Evolutionary conservation across 2,888 invertebrate species (phyloP).

Genomic region (Schrankia costaestrigalis): DNA sequence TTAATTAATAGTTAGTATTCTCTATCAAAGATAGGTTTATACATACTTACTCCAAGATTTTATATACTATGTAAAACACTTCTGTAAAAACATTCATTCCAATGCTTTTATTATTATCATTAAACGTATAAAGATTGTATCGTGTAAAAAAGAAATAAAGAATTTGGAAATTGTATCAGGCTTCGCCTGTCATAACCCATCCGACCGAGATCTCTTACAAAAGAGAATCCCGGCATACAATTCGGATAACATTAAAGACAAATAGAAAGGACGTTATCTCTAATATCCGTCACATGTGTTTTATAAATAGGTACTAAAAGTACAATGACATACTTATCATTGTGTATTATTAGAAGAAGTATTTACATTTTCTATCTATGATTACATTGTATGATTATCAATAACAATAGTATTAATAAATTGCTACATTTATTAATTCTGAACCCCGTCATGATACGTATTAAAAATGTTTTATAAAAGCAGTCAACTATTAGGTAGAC

Average conservation of each 20-base stretch:
- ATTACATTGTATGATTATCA: too few relatives aligned
- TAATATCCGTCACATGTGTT: constrained; percentile 1
- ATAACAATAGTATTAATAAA: too few relatives aligned
- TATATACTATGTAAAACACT: background rate
- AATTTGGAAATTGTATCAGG: constrained; percentile 5
- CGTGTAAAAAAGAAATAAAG: constrained; percentile 4
- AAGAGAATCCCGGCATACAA: background rate
- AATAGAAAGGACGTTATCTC: constrained; percentile 1
- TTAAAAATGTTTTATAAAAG: too few relatives aligned
- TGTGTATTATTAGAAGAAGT: background rate
- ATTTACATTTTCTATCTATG: too few relatives aligned
- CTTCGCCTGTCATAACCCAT: constrained; percentile 4
- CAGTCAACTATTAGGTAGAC: too few relatives aligned
- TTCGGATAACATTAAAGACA: constrained; percentile 5
- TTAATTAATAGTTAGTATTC: background rate
- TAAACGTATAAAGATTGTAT: background rate
- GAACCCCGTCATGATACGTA: too few relatives aligned
- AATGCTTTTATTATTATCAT: too few relatives aligned
- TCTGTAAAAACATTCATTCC: too few relatives aligned
- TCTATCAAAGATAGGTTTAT: background rate
- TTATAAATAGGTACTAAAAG: background rate
- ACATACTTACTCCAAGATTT: background rate
- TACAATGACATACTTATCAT: background rate
- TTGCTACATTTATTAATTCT: too few relatives aligned
- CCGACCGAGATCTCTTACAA: constrained; percentile 2